These are phyloP conservation scores for Dinocampus coccinellae DNA, from an alignment of 2,888 invertebrate genomes.

Conservation along the genomic window DNA sequence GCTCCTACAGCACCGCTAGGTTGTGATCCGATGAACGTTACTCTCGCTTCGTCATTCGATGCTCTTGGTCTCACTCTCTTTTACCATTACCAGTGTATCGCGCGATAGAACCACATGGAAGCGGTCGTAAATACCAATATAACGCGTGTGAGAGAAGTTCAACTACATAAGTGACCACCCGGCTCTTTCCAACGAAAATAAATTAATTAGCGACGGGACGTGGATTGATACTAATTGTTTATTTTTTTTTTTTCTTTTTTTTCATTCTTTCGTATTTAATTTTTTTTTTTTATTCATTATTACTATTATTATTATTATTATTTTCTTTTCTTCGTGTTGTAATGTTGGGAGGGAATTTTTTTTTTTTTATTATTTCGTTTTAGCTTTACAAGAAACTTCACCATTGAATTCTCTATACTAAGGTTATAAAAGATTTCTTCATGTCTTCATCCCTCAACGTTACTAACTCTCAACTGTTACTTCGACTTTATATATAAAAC, in stretches of 20 bases:
- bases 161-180: conserved; percentile 21
- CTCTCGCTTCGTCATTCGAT: too few relatives aligned
- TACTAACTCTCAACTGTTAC: too few relatives aligned
- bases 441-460: too few relatives aligned
- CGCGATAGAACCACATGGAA: neutral
- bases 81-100: too few relatives aligned
- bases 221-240: conserved; percentile 34
- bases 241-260: conserved; percentile 23
- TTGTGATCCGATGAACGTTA: too few relatives aligned
- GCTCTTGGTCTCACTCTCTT: too few relatives aligned
- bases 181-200: conserved; percentile 26
- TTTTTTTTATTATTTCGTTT: neutral
- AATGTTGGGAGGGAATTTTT: too few relatives aligned
- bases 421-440: conserved; percentile 25
- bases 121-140: conserved; percentile 21
- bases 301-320: too few relatives aligned
- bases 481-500: too few relatives aligned
- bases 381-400: neutral
- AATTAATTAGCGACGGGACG: conserved; percentile 29
- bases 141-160: conserved; percentile 12
- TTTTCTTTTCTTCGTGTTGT: too few relatives aligned
- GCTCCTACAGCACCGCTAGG: too few relatives aligned
- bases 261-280: too few relatives aligned
- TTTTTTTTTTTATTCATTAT: neutral
- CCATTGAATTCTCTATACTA: neutral